These are phyloP conservation scores for Dromaius novaehollandiae DNA, from an alignment of 2,113 vertebrate species.

Conservation along the genomic window DNA sequence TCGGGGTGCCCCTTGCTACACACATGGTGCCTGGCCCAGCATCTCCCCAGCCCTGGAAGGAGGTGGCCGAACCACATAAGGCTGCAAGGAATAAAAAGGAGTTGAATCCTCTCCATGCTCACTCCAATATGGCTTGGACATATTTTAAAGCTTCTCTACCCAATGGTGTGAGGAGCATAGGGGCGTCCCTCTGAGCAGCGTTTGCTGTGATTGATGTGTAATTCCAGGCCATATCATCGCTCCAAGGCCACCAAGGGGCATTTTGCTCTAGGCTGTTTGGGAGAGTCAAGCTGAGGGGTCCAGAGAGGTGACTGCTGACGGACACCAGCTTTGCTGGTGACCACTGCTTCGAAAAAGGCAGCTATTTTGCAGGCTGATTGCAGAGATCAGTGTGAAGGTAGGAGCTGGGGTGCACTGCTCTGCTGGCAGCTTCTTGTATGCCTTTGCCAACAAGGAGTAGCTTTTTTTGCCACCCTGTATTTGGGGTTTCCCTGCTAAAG, in stretches of 20 bases:
- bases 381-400: neutral
- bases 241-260: neutral
- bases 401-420: neutral
- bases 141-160: neutral
- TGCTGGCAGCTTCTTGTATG: neutral
- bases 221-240: accelerated
- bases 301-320: neutral
- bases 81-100: accelerated
- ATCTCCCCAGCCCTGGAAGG: neutral
- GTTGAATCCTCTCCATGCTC: neutral
- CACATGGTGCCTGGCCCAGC: neutral
- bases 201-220: accelerated
- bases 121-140: accelerated
- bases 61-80: accelerated
- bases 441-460: neutral
- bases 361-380: neutral
- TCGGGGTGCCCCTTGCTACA: accelerated
- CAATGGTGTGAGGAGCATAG: no score
- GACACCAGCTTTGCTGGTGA: no score
- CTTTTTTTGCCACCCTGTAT: neutral
- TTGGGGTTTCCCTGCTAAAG: accelerated
- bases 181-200: neutral
- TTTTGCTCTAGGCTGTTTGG: neutral
- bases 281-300: neutral
- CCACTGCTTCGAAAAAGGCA: neutral